Conservation (phyloP, 2,113 vertebrate genomes). For the Coregonus clupeaformis region DNA sequence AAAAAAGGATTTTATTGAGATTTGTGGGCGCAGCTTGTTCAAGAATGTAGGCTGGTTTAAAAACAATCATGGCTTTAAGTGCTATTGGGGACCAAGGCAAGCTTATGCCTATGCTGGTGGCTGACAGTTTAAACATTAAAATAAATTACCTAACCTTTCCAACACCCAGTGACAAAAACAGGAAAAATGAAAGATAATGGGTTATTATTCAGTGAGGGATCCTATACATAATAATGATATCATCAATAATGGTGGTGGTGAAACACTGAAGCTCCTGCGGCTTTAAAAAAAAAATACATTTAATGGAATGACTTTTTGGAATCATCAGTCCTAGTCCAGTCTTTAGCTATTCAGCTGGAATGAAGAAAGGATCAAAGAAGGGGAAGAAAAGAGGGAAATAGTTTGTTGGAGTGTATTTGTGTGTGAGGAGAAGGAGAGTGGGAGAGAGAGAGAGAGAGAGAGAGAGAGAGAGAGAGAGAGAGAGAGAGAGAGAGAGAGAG, state of each 20-base stretch:
- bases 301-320: constrained; percentile 74
- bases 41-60: constrained; percentile 73
- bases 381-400: constrained; percentile 30
- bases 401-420: constrained; percentile 8
- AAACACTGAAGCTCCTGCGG: constrained; percentile 59
- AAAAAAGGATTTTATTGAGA: constrained; percentile 58
- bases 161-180: constrained; percentile 78
- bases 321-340: constrained; percentile 64
- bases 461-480: neutral
- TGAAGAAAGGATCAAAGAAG: constrained; percentile 8
- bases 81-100: constrained; percentile 62
- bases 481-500: no score
- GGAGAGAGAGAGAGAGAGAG: neutral
- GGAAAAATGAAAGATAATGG: constrained; percentile 79
- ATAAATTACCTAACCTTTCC: constrained; percentile 83
- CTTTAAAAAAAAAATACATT: constrained; percentile 56
- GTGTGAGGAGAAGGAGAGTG: constrained; percentile 9
- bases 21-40: constrained; percentile 66
- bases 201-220: constrained; percentile 78
- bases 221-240: constrained; percentile 79
- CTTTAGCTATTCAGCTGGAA: constrained; percentile 52
- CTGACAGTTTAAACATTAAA: constrained; percentile 80
- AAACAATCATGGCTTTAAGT: constrained; percentile 74
- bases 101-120: constrained; percentile 64
- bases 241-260: constrained; percentile 75